Percentiles rank a stretch among this genome's conserved stretches.
phyloP scores from a whole-genome alignment of 2,113 vertebrate species.

The Uropsilus gracilis region DNA sequence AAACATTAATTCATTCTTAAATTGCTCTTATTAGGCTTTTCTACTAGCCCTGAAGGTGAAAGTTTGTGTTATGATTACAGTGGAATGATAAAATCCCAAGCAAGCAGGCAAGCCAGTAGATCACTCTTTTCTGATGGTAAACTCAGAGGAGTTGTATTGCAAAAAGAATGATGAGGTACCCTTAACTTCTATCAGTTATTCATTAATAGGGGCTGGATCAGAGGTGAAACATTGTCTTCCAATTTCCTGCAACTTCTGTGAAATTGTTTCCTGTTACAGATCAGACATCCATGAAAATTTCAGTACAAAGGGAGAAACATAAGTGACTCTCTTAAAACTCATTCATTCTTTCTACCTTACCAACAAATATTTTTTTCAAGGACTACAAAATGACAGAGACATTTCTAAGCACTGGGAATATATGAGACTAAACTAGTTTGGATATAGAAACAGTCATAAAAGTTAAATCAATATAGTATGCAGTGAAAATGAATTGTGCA shows the following conservation, averaged over 20 bases:
- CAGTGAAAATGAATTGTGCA: background rate
- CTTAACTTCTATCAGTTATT: background rate
- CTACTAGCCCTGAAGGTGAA: background rate
- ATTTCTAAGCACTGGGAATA: background rate
- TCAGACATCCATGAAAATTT: background rate
- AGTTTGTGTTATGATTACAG: background rate
- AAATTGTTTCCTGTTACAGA: background rate
- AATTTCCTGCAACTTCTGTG: background rate
- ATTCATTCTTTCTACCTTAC: conserved; percentile 3
- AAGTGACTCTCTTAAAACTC: background rate
- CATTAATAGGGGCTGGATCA: background rate
- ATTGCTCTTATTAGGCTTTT: background rate
- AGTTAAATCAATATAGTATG: background rate
- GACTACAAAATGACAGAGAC: background rate
- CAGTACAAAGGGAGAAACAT: background rate
- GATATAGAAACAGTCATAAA: background rate
- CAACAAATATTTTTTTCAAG: background rate
- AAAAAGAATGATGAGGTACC: background rate
- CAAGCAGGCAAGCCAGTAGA: background rate
- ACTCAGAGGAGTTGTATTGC: background rate
- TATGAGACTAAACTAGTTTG: background rate
- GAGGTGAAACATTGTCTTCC: background rate
- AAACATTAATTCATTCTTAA: background rate
- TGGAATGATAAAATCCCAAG: background rate
- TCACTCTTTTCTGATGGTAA: background rate